phyloP scores from a whole-genome alignment of 2,113 vertebrate genomes.

The Indri indri region DNA sequence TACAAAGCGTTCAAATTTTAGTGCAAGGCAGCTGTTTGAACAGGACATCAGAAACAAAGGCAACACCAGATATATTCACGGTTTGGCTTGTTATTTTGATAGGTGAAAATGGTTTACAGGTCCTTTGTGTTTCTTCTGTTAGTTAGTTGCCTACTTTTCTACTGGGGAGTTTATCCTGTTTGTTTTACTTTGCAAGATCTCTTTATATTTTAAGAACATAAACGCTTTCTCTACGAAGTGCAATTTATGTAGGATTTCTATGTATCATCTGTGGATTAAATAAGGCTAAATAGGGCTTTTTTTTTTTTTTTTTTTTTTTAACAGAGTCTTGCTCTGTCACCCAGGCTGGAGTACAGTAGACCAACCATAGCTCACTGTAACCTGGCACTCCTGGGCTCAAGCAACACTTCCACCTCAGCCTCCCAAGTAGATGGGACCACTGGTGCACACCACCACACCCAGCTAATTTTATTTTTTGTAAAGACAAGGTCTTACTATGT shows the following conservation, averaged over 20 bases:
- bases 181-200: neutral
- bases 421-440: no score
- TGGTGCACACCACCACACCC: no score
- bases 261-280: neutral
- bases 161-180: neutral
- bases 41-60: neutral
- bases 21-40: neutral
- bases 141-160: neutral
- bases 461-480: no score
- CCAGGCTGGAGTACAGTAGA: no score
- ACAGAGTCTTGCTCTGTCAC: no score
- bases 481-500: no score
- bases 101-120: rapidly evolving
- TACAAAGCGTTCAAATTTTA: neutral
- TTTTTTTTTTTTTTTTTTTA: no score
- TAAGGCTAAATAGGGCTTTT: neutral
- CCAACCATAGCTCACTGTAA: no score
- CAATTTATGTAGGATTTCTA: neutral
- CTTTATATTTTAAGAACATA: neutral
- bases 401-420: no score
- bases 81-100: neutral
- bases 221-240: neutral
- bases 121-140: no score
- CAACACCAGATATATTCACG: rapidly evolving
- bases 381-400: no score